Conservation (phyloP, 2,113 vertebrate species). For the Tachycineta bicolor region DNA sequence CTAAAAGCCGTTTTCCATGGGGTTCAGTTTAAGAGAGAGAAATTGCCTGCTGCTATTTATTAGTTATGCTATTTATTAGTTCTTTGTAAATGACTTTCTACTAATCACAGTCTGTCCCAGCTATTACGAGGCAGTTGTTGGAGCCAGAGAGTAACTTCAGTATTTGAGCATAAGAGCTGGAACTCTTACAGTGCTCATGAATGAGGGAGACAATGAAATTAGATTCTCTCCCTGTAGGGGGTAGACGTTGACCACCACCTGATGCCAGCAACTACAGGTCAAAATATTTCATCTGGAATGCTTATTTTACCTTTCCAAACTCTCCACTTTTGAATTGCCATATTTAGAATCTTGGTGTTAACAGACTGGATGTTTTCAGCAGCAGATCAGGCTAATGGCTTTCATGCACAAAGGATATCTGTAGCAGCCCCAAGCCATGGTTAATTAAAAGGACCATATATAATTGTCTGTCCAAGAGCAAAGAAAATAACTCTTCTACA, state of each 20-base stretch:
- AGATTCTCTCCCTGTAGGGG: conserved; percentile 79
- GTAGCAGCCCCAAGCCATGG: conserved; percentile 26
- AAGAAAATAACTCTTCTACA: not conserved
- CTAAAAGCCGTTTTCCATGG: conserved; percentile 32
- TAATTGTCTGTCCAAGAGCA: conserved; percentile 43
- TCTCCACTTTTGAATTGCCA: conserved; percentile 26
- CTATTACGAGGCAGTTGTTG: conserved; percentile 47
- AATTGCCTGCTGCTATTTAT: not conserved
- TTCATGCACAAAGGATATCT: conserved; percentile 54
- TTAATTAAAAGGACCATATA: conserved; percentile 53
- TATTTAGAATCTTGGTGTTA: conserved; percentile 5
- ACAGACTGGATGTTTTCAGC: conserved; percentile 12
- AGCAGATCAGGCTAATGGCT: conserved; percentile 32
- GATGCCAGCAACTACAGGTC: conserved; percentile 52
- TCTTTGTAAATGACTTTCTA: conserved; percentile 55
- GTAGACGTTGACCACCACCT: conserved; percentile 72
- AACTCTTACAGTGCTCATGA: conserved; percentile 3
- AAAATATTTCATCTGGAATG: conserved; percentile 45
- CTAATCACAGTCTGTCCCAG: conserved; percentile 68
- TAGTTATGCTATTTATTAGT: conserved; percentile 41
- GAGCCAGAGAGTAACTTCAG: conserved; percentile 39
- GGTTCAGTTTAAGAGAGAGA: not conserved
- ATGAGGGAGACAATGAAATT: conserved; percentile 67
- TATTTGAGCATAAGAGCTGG: not conserved
- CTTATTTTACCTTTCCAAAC: conserved; percentile 32